Conservation (phyloP, 2,113 vertebrate species). For the Meles meles region DNA sequence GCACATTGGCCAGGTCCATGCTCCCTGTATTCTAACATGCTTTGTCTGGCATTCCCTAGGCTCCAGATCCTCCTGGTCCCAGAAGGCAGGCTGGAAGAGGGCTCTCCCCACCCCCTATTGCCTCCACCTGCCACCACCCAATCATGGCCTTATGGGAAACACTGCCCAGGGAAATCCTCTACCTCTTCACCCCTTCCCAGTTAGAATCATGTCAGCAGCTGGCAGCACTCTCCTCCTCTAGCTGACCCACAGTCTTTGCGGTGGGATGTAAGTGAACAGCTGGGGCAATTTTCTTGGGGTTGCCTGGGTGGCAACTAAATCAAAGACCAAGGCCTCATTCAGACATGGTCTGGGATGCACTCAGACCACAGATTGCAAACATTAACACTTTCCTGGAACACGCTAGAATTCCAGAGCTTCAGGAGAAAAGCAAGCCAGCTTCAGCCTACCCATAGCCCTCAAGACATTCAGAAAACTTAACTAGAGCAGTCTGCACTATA, state of each 20-base stretch:
- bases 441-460: not conserved
- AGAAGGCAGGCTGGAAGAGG: not conserved
- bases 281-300: not conserved
- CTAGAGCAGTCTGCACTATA: not conserved
- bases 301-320: not conserved
- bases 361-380: too few species aligned
- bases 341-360: not conserved
- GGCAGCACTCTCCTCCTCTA: not conserved
- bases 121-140: not conserved
- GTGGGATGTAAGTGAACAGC: too few species aligned
- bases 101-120: accelerated
- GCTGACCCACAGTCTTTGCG: not conserved
- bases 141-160: not conserved
- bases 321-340: not conserved
- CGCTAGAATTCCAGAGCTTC: not conserved
- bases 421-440: not conserved
- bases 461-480: not conserved
- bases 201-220: not conserved
- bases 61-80: not conserved
- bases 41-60: not conserved
- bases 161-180: not conserved
- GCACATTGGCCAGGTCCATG: not conserved
- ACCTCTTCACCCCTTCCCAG: not conserved
- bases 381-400: not conserved
- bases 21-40: not conserved